phyloP scores from a whole-genome alignment of 2,888 invertebrate species.

The Chelonus formosanus region DNA sequence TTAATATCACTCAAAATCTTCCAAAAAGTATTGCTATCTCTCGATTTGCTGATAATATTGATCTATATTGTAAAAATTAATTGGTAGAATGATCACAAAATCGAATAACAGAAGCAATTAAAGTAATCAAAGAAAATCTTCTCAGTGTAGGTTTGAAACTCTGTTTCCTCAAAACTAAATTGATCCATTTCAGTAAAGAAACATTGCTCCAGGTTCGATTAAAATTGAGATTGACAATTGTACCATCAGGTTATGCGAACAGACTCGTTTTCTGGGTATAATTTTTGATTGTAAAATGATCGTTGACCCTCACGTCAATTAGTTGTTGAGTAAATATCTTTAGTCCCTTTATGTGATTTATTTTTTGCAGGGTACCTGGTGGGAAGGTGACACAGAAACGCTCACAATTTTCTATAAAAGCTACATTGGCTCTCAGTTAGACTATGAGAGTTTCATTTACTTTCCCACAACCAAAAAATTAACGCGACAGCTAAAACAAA shows the following conservation, averaged over 20 bases:
- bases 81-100: not conserved
- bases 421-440: conserved; percentile 30
- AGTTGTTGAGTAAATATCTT: not conserved
- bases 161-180: not conserved
- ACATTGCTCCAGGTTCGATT: not conserved
- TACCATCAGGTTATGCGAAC: not conserved
- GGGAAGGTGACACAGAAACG: conserved; percentile 22
- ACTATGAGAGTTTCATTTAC: conserved; percentile 35
- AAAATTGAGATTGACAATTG: not conserved
- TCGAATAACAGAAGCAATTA: not conserved
- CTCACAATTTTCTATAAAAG: conserved; percentile 36
- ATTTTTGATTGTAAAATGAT: not conserved
- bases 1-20: not conserved
- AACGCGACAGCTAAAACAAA: conserved; percentile 25
- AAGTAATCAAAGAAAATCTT: not conserved
- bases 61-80: not conserved
- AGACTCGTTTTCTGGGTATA: not conserved
- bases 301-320: not conserved
- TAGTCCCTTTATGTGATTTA: not conserved
- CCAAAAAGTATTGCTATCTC: not conserved
- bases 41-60: not conserved
- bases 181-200: not conserved
- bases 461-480: conserved; percentile 20
- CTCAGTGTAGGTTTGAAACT: not conserved
- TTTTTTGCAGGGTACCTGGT: not conserved